Conservation (phyloP, 2,797 vertebrate genomes). For the Heliangelus exortis region DNA sequence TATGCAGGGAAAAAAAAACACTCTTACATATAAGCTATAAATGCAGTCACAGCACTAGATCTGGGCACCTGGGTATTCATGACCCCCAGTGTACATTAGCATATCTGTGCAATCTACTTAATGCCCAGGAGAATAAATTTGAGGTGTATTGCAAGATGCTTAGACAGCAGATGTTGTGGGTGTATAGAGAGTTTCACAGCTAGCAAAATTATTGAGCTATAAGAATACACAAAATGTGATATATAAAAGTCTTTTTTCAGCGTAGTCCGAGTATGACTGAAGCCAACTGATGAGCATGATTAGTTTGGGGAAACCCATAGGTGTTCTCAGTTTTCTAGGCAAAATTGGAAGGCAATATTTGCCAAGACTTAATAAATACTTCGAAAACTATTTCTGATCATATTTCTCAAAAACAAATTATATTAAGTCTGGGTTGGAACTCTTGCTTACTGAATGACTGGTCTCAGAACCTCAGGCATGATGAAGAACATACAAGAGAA, state of each 20-base stretch:
- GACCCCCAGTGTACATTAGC: background rate
- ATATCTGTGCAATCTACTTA: background rate
- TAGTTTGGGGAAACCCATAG: background rate
- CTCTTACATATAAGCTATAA: accelerated
- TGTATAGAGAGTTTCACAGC: background rate
- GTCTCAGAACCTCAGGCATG: background rate
- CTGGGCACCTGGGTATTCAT: background rate
- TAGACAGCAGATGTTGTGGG: background rate
- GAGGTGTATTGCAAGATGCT: background rate
- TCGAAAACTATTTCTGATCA: background rate
- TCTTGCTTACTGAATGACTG: background rate
- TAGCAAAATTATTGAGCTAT: background rate
- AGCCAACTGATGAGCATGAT: background rate
- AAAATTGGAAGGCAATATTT: background rate
- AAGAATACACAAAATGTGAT: background rate
- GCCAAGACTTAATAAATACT: background rate
- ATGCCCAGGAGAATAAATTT: background rate
- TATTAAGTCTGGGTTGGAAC: background rate
- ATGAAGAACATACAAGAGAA: background rate
- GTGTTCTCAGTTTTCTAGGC: background rate
- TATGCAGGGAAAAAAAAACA: background rate
- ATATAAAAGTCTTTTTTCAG: background rate
- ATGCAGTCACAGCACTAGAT: background rate
- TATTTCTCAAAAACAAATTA: background rate
- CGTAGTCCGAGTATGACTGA: background rate